phyloP scores from a whole-genome alignment of 64 coral and sea anemone species.

The Dendronephthya gigantea region DNA sequence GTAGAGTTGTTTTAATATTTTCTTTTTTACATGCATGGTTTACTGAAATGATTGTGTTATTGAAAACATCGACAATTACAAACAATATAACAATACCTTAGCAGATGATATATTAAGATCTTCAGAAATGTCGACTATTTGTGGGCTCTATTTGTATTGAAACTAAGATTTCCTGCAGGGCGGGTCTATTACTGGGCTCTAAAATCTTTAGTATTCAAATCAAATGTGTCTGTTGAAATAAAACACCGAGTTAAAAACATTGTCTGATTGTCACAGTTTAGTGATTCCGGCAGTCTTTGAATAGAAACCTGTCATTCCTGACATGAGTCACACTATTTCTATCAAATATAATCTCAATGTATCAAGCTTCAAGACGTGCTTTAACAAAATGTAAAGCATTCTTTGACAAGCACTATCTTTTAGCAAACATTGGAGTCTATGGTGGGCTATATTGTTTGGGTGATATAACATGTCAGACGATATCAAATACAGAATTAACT shows the following conservation, averaged over 20 bases:
- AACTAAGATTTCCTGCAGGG: too few relatives aligned
- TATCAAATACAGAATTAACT: neutral
- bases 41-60: neutral
- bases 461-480: slow-evolving; percentile 5
- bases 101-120: slow-evolving; percentile 88
- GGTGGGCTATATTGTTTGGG: neutral
- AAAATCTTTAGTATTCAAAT: too few relatives aligned
- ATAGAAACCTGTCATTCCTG: too few relatives aligned
- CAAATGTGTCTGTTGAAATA: too few relatives aligned
- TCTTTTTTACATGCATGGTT: neutral
- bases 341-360: neutral
- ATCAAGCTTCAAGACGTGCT: neutral
- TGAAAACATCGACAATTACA: neutral
- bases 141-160: too few relatives aligned
- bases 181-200: too few relatives aligned
- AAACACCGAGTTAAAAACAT: too few relatives aligned
- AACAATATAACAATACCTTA: slow-evolving; percentile 37
- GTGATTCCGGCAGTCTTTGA: too few relatives aligned
- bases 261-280: too few relatives aligned
- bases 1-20: neutral
- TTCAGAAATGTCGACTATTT: too few relatives aligned
- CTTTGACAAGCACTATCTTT: neutral
- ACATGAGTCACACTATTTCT: too few relatives aligned
- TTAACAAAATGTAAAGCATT: slow-evolving; percentile 7
- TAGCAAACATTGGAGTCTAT: neutral